A percentile compares a stretch with the other conserved stretches of the same genome.
These are phyloP conservation scores for Aphodius sticticus DNA, from an alignment of 2,888 invertebrate genomes.

Conservation along the genomic window DNA sequence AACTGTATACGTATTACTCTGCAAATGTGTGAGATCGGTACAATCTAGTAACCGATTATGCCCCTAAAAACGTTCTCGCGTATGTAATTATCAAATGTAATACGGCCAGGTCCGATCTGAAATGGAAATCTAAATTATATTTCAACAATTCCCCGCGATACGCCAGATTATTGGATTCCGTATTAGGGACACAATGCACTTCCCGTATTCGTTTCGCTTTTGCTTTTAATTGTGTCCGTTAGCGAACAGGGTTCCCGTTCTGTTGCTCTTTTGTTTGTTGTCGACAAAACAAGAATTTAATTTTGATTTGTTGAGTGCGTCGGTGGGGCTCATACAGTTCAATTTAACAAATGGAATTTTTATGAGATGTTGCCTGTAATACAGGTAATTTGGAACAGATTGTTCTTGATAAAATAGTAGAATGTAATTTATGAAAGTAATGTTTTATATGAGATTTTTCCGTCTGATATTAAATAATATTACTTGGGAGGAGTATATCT, in stretches of 20 bases:
- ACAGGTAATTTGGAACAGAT: not conserved
- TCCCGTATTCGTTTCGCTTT: not conserved
- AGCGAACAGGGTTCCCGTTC: not conserved
- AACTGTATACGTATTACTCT: not conserved
- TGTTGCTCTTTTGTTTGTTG: too few species aligned
- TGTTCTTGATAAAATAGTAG: not conserved
- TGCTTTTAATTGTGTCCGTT: not conserved
- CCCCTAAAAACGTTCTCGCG: not conserved
- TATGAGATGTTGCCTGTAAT: not conserved
- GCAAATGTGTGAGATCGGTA: not conserved
- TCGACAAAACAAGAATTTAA: not conserved
- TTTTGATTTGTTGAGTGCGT: not conserved
- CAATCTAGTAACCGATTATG: not conserved
- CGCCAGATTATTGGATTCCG: not conserved
- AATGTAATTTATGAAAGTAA: not conserved
- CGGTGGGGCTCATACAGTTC: not conserved
- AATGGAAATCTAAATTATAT: constrained; percentile 4
- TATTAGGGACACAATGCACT: not conserved
- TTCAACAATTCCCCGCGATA: not conserved
- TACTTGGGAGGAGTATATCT: not conserved
- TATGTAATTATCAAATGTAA: not conserved
- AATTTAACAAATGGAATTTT: not conserved
- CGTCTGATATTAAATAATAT: not conserved
- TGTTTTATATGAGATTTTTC: not conserved
- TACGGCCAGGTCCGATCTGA: not conserved